Evolutionary conservation across 2,888 invertebrate species (phyloP).

Genomic region (Meloe dianella): DNA sequence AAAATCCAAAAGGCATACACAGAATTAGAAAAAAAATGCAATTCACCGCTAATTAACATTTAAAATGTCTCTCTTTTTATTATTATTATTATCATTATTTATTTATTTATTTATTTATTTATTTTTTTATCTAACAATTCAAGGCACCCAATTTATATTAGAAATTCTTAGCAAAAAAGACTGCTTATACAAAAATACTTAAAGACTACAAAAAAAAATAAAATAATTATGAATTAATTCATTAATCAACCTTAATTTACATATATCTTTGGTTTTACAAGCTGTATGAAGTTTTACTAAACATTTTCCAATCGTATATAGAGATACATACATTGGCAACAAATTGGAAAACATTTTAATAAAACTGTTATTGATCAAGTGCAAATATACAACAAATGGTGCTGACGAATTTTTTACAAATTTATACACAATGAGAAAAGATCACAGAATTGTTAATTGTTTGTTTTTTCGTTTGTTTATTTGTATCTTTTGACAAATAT

Average conservation of each 20-base stretch:
- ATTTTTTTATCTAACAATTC: slow-evolving; percentile 31
- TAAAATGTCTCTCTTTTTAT: slow-evolving; percentile 34
- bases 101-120: slow-evolving; percentile 8
- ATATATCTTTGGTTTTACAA: slow-evolving; percentile 56
- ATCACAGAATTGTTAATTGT: slow-evolving; percentile 26
- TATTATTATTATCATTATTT: no score
- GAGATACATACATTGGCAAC: background rate
- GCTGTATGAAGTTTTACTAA: slow-evolving; percentile 60
- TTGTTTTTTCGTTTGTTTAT: no score
- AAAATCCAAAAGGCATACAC: slow-evolving; percentile 40
- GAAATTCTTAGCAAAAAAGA: slow-evolving; percentile 33
- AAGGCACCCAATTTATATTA: slow-evolving; percentile 48
- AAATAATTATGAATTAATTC: background rate
- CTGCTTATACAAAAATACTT: slow-evolving; percentile 23
- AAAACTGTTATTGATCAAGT: slow-evolving; percentile 52
- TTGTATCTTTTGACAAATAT: no score
- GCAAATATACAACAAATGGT: slow-evolving; percentile 53
- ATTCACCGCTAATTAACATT: slow-evolving; percentile 31
- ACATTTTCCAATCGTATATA: slow-evolving; percentile 39
- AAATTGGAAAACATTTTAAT: slow-evolving; percentile 46
- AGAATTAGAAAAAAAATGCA: slow-evolving; percentile 7
- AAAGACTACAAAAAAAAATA: background rate
- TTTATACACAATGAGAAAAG: slow-evolving; percentile 21
- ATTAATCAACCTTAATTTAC: slow-evolving; percentile 20
- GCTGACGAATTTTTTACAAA: slow-evolving; percentile 40